These are phyloP conservation scores for Mus spretus DNA, from an alignment of 2,797 vertebrate species.

Conservation along the genomic window DNA sequence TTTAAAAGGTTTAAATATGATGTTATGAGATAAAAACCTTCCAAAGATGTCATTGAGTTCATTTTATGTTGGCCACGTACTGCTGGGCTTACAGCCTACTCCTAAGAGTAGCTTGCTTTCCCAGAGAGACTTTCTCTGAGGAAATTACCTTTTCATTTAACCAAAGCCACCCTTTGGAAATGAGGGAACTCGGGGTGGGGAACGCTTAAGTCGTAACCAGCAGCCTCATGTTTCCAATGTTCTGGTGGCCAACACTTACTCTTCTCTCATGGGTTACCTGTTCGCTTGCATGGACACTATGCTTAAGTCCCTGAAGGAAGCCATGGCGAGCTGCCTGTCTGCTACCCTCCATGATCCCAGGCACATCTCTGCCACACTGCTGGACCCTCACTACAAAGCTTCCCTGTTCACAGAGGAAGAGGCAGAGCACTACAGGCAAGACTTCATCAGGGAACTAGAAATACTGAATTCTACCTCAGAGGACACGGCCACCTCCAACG, in stretches of 20 bases:
- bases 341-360: no score
- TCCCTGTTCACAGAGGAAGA: no score
- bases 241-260: background rate
- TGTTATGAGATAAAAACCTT: background rate
- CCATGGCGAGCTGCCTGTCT: no score
- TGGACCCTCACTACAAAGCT: no score
- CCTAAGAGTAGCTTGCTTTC: background rate
- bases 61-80: background rate
- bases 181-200: background rate
- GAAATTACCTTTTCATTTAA: background rate
- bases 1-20: background rate
- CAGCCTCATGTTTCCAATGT: background rate
- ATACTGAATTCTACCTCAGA: no score
- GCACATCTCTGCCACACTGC: no score
- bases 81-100: background rate
- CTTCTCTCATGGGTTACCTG: background rate
- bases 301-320: no score
- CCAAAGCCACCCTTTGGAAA: background rate
- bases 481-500: no score
- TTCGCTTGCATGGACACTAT: background rate
- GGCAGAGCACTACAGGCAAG: no score
- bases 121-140: background rate
- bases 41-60: background rate
- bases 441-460: no score
- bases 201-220: background rate